Base-by-base conservation (phyloP, 2,888 invertebrate species). In the Atethmia centrago region DNA sequence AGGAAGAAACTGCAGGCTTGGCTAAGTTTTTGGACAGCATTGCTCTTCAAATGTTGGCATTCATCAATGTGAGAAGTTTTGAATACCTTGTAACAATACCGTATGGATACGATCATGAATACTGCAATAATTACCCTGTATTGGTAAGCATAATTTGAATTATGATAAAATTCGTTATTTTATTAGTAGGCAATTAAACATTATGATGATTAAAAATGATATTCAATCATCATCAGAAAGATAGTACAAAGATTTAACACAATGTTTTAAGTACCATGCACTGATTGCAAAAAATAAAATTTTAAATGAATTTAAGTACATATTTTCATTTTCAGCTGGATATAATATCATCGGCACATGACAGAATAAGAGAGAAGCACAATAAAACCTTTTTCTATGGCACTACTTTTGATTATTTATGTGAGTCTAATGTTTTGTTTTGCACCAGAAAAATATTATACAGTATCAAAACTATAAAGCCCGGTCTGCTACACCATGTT, bases 11-110 rank as follows among this genome's bases (percentile, higher is more conserved):
- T 51, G 79, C 86, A 76, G 88, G 90, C 14, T 79, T 95, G 14
- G 89, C 94, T 53, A 81, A 80, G 28, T 92, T 91, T 75, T 85
- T 96, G 3, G 92, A 94, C 71, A 86, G 63, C 47, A 89, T 94
- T 76, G 91, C 95, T 56, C 49, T 88, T 25, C 85, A 91, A 42
- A 87, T 94, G 81, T 90, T 95, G 83, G 92, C 90, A 61, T 95
- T 94, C 81, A 91, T 96, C 25, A 93, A 94, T 87, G 36, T 96
- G 2, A 92, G 90, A 87, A 92, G 94, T n/a, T 95, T 92, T 89
- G 90, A 89, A 45, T 90, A 87, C 61, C 86, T 94, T 36, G 88
- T 95, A 45, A 94, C 94, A 69, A 86, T 94, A 63, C 96, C 96
- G 8, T 94, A 92, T 90, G 92, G 89, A 65, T 73, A 90, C 71